A percentile compares a stretch with the other conserved stretches of the same genome.
Conservation (phyloP, 2,888 invertebrate species). For the Pardosa pseudoannulata region DNA sequence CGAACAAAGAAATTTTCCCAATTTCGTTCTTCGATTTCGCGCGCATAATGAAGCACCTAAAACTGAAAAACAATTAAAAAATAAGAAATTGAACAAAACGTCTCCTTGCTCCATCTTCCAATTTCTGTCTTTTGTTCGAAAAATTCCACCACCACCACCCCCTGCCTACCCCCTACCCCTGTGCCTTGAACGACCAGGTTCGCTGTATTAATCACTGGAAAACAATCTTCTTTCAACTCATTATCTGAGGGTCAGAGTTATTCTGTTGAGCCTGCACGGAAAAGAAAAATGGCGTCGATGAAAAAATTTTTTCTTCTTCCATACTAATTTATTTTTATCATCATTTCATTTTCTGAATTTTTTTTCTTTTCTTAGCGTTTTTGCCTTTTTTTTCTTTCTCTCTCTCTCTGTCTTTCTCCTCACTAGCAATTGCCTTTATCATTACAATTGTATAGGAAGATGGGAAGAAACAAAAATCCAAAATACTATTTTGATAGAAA, state of each 20-base stretch:
- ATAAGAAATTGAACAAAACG: conserved; percentile 10
- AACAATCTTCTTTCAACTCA: conserved; percentile 56
- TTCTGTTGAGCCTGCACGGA: not conserved
- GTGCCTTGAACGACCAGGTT: not conserved
- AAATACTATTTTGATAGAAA: conserved; percentile 13
- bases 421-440: conserved; percentile 68
- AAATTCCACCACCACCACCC: not conserved
- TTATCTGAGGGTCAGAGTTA: conserved; percentile 35
- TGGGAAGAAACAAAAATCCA: conserved; percentile 8
- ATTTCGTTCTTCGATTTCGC: conserved; percentile 14
- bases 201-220: conserved; percentile 51
- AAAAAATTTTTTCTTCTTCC: conserved; percentile 21
- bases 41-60: not conserved
- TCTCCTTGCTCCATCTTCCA: conserved; percentile 19
- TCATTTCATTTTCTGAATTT: conserved; percentile 51
- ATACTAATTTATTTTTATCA: conserved; percentile 68
- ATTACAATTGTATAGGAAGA: conserved; percentile 51
- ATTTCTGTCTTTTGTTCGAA: conserved; percentile 43
- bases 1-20: not conserved
- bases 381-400: not conserved
- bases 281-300: not conserved
- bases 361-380: conserved; percentile 22
- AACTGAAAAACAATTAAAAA: conserved; percentile 15
- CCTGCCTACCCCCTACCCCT: too few relatives aligned
- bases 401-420: not conserved